Base-by-base conservation (phyloP, 2,888 invertebrate genomes). In the Dryomyza anilis region DNA sequence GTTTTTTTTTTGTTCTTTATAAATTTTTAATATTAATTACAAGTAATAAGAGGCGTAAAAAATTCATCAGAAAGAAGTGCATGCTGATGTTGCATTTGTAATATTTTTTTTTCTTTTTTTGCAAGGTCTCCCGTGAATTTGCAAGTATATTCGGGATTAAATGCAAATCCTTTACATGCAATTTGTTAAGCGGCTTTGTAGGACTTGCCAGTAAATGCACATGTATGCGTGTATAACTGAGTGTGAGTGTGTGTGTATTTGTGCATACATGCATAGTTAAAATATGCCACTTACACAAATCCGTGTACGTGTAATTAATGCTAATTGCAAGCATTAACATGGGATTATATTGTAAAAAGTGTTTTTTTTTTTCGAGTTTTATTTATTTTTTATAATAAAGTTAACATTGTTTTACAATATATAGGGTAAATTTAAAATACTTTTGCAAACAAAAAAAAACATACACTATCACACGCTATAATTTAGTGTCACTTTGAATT, bases 241-340 rank as follows among this genome's bases (percentile, higher is more conserved):
- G 14, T 23, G 46, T 21, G 4, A 19, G 46, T 46, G n/a, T 19
- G 46, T 12, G 48, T 48, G 48, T 48, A 23, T 7, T 3, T 25
- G 14, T 19, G 50, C 2, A 25, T 12, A 25, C 25, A 10, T 16
- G 43, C 14, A 43, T 16, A 43, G 19, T 43, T 52, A 52, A 52
- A 52, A 52, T 52, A 52, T 55, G 33, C 33, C 55, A 36, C 55
- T 55, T 55, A 55, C n/a, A n/a, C n/a, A n/a, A 55, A 36, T 55
- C 55, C 55, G 21, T 55, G 55, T 55, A 55, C 33, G 25, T 33
- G 23, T 58, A 58, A 58, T 58, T 58, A 45, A 48, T 59, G 59
- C 59, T 59, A 59, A 33, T 59, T 48, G 59, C 59, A 46, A 19
- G 33, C 30, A 59, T 48, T 59, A 46, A 59, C 29, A 30, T 7